Evolutionary conservation across 2,888 invertebrate genomes (phyloP).

Genomic region (Dynastes maya): DNA sequence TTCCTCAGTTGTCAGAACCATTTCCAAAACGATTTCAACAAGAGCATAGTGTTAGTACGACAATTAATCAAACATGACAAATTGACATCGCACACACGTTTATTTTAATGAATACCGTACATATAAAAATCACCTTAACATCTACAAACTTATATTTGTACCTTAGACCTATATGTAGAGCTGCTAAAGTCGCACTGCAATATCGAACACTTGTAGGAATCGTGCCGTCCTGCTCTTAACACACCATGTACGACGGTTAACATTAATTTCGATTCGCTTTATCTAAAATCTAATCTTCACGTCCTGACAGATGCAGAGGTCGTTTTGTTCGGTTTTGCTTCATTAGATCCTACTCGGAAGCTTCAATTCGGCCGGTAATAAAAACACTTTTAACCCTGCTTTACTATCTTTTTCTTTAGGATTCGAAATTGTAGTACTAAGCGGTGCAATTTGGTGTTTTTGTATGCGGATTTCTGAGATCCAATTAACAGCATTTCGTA

Average conservation of each 20-base stretch:
- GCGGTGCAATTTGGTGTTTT: constrained; percentile 10
- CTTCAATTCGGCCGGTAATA: background rate
- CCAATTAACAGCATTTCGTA: too few species aligned
- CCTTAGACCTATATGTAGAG: too few species aligned
- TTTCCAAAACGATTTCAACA: too few species aligned
- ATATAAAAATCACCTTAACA: too few species aligned
- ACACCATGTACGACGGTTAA: constrained; percentile 17
- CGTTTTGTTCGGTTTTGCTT: constrained; percentile 24
- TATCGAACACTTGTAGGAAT: constrained; percentile 23
- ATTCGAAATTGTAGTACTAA: background rate
- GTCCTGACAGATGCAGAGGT: constrained; percentile 18
- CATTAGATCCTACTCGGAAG: background rate
- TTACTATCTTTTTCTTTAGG: constrained; percentile 10
- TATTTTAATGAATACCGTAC: too few species aligned
- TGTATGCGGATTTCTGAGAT: too few species aligned
- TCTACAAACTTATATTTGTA: too few species aligned
- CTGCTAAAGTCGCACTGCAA: background rate
- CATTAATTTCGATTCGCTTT: constrained; percentile 28
- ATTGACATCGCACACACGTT: too few species aligned
- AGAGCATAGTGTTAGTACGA: too few species aligned
- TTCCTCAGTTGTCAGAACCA: too few species aligned
- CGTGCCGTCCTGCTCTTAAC: background rate
- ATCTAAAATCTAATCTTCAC: constrained; percentile 35
- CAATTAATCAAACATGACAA: too few species aligned
- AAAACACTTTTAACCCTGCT: constrained; percentile 11